Evolutionary conservation across 1,140 invertebrate species (phyloP).

Genomic region (Drosophila hydei): DNA sequence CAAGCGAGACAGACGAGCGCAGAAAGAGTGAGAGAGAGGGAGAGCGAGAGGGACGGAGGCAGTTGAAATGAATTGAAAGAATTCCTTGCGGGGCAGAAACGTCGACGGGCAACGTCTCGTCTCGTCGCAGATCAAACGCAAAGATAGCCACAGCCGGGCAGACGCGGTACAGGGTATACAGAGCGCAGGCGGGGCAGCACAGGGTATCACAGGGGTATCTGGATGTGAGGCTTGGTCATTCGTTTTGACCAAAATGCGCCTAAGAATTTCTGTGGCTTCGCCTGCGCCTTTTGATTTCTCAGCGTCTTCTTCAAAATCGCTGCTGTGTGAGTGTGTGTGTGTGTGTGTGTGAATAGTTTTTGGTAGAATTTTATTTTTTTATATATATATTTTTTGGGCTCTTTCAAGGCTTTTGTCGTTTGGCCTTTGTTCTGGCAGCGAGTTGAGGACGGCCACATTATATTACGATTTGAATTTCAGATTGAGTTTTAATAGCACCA

Average conservation of each 20-base stretch:
- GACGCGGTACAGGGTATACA: neutral
- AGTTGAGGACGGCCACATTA: conserved; percentile 49
- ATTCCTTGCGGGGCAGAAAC: conserved; percentile 74
- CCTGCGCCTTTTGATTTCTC: conserved; percentile 54
- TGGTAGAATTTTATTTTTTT: conserved; percentile 17
- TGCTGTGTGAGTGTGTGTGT: neutral
- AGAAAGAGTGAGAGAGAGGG: neutral
- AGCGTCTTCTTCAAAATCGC: neutral
- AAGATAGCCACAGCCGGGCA: conserved; percentile 55
- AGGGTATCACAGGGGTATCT: conserved; percentile 14
- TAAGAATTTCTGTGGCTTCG: conserved; percentile 65
- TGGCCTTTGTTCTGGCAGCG: conserved; percentile 54
- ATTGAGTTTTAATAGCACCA: conserved; percentile 79
- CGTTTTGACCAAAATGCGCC: conserved; percentile 59
- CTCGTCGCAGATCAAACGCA: conserved; percentile 67
- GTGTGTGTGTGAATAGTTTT: conserved; percentile 61
- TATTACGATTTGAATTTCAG: conserved; percentile 83
- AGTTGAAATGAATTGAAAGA: conserved; percentile 75
- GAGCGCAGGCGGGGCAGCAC: neutral
- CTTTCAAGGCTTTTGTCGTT: conserved; percentile 67
- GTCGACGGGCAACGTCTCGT: conserved; percentile 52
- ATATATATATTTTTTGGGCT: conserved; percentile 31
- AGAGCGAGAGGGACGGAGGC: neutral
- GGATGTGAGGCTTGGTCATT: conserved; percentile 29
- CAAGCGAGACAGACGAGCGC: neutral